phyloP scores from a whole-genome alignment of 2,888 invertebrate genomes.

The Synanthedon myopaeformis region DNA sequence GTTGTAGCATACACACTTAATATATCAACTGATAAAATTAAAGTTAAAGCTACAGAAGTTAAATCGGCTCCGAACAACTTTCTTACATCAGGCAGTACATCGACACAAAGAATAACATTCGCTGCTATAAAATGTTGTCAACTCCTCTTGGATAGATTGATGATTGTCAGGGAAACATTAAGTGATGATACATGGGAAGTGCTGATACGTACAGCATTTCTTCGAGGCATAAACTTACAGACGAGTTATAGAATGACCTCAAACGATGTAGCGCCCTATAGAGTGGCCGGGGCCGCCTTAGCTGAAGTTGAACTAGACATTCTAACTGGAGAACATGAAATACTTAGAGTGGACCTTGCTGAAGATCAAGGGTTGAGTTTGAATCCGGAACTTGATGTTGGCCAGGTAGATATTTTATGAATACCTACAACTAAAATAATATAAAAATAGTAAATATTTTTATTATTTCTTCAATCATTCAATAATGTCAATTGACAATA shows the following conservation, averaged over 20 bases:
- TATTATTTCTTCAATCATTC: no score
- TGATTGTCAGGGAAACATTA: conserved; percentile 28
- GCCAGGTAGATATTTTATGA: conserved; percentile 36
- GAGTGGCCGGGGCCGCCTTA: conserved; percentile 62
- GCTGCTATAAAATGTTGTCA: conserved; percentile 46
- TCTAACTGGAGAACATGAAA: conserved; percentile 71
- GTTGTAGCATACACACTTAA: conserved; percentile 72
- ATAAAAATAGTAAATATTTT: no score
- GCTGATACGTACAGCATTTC: conserved; percentile 16
- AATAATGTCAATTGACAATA: no score
- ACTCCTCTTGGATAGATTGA: conserved; percentile 34
- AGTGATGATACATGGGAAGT: conserved; percentile 32
- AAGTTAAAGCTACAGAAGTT: conserved; percentile 73
- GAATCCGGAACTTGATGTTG: conserved; percentile 69
- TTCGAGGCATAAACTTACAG: conserved; percentile 20
- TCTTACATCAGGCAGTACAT: conserved; percentile 74
- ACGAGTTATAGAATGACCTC: conserved; percentile 19
- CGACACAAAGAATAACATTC: conserved; percentile 17
- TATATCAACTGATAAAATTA: conserved; percentile 74
- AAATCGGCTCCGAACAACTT: conserved; percentile 73
- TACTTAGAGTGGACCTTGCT: conserved; percentile 65
- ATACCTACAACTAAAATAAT: no score
- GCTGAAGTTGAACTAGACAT: conserved; percentile 74
- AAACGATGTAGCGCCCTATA: conserved; percentile 34
- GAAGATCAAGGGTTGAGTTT: conserved; percentile 71